These are phyloP conservation scores for Enteromius viviparus DNA, from an alignment of 2,797 vertebrate genomes.

Conservation along the genomic window DNA sequence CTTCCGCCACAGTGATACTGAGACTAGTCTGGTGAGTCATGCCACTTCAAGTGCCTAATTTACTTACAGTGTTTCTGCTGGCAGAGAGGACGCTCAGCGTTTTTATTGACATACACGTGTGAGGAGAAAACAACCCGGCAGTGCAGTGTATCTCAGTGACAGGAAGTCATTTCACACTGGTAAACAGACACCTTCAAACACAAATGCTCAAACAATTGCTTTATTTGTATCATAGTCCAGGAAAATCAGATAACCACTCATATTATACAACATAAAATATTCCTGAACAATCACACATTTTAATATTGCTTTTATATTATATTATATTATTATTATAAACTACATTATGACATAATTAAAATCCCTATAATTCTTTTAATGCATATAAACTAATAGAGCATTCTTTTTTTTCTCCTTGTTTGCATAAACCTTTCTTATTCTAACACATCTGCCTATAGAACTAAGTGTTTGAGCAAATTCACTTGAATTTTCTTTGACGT, in stretches of 20 bases:
- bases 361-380: not conserved
- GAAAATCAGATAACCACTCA: not conserved
- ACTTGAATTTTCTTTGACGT: not conserved
- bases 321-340: not conserved
- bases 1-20: conserved; percentile 26
- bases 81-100: not conserved
- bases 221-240: not conserved
- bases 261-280: not conserved
- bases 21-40: conserved; percentile 31
- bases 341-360: not conserved
- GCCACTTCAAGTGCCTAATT: conserved; percentile 22
- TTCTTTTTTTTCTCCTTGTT: not conserved
- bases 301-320: not conserved
- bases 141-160: conserved; percentile 17
- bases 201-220: conserved; percentile 12
- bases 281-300: not conserved
- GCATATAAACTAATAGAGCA: not conserved
- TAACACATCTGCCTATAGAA: not conserved
- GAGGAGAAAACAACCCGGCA: not conserved
- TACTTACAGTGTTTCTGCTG: not conserved
- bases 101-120: conserved; percentile 22
- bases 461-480: not conserved
- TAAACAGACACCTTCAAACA: conserved; percentile 27
- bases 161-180: conserved; percentile 26
- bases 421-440: not conserved